These are phyloP conservation scores for Alectoris magna DNA, from an alignment of 2,797 vertebrate species.

Conservation along the genomic window DNA sequence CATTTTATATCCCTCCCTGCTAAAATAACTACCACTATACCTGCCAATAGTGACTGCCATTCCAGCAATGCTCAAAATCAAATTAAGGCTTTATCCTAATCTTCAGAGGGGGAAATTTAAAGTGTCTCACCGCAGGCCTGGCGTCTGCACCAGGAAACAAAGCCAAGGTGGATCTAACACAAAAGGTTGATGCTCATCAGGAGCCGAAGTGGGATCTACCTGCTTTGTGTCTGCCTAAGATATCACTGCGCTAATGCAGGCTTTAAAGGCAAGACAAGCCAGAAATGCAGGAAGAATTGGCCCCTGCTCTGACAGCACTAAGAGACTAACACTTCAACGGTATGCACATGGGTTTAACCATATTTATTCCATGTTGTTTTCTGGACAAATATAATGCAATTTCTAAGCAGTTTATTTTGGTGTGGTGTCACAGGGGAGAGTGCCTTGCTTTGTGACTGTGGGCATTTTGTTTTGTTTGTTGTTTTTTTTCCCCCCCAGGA, in stretches of 20 bases:
- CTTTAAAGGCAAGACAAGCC: not conserved
- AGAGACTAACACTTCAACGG: not conserved
- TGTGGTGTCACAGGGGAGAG: not conserved
- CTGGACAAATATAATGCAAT: not conserved
- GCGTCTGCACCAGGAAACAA: not conserved
- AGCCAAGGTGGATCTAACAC: not conserved
- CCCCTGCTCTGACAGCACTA: not conserved
- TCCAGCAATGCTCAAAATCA: conserved; percentile 10
- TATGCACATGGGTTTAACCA: not conserved
- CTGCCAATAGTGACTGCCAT: conserved; percentile 1
- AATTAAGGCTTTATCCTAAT: not conserved
- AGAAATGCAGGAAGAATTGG: not conserved
- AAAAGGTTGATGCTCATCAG: too few species aligned
- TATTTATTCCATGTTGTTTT: not conserved
- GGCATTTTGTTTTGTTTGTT: not conserved
- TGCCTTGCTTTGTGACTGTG: not conserved
- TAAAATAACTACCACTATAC: conserved; percentile 1
- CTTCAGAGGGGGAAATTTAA: not conserved
- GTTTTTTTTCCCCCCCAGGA: not conserved
- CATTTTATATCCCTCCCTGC: not conserved
- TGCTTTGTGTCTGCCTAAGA: not conserved
- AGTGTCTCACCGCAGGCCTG: not conserved
- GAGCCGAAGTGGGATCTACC: not conserved
- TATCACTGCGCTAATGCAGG: not conserved
- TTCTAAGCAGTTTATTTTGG: not conserved